Evolutionary conservation across 1,140 invertebrate genomes (phyloP).

Genomic region (Atopsyche davidsoni): DNA sequence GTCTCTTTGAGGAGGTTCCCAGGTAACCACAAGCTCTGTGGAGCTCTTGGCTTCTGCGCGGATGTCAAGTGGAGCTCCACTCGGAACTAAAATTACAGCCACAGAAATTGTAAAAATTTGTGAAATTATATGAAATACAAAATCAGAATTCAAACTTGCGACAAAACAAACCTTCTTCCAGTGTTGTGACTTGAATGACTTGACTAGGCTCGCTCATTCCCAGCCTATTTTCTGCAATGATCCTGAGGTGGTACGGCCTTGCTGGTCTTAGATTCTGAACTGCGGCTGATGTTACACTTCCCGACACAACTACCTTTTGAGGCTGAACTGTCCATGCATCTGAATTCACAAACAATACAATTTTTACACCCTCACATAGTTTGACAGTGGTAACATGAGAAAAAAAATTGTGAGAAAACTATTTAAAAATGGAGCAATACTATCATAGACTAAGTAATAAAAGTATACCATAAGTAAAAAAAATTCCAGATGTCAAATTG

Average conservation of each 20-base stretch:
- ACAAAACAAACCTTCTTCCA: conserved; percentile 82
- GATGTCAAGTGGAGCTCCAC: conserved; percentile 77
- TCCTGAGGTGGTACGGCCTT: conserved; percentile 82
- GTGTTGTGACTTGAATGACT: conserved; percentile 70
- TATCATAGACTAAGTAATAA: no score
- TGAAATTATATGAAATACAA: conserved; percentile 1
- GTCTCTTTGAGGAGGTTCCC: conserved; percentile 82
- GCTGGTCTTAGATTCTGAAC: conserved; percentile 78
- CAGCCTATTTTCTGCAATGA: conserved; percentile 82
- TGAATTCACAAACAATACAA: conserved; percentile 35
- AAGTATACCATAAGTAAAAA: neutral
- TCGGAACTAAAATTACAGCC: conserved; percentile 60
- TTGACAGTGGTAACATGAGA: no score
- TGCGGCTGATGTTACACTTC: conserved; percentile 68
- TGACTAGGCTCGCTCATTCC: conserved; percentile 83
- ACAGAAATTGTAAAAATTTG: neutral
- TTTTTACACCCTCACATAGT: no score
- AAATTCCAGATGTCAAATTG: no score
- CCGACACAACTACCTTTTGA: conserved; percentile 71
- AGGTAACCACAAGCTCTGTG: conserved; percentile 80
- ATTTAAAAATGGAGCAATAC: no score
- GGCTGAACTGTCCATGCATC: conserved; percentile 70
- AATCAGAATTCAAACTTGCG: no score
- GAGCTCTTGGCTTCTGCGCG: conserved; percentile 82
- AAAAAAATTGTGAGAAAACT: no score